Conservation (phyloP, 2,797 vertebrate genomes). For the Dipus sagitta region DNA sequence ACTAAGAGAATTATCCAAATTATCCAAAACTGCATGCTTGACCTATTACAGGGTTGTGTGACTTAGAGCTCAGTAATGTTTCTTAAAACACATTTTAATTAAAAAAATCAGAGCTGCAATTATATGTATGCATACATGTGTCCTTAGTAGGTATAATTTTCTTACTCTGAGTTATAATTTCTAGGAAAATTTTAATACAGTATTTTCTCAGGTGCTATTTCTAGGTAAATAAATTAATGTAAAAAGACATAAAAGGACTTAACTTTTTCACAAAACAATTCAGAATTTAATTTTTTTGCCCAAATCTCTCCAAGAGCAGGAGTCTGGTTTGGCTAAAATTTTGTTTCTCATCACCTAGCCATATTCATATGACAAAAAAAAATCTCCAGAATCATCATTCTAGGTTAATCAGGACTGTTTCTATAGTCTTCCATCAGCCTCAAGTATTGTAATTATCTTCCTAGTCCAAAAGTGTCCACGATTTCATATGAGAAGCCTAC, state of each 20-base stretch:
- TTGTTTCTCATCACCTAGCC: constrained; percentile 6
- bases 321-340: constrained; percentile 9
- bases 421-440: constrained; percentile 27
- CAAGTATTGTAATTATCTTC: constrained; percentile 16
- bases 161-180: constrained; percentile 25
- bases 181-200: constrained; percentile 46
- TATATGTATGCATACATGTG: background rate
- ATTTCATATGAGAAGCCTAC: background rate
- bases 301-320: constrained; percentile 28
- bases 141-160: background rate
- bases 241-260: constrained; percentile 40
- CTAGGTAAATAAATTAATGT: constrained; percentile 8
- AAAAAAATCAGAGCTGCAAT: constrained; percentile 42
- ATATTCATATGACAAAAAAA: constrained; percentile 14
- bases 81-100: constrained; percentile 31
- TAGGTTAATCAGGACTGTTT: constrained; percentile 33
- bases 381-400: constrained; percentile 16
- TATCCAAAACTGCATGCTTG: background rate
- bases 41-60: background rate
- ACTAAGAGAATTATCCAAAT: constrained; percentile 21
- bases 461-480: background rate
- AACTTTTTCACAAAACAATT: constrained; percentile 51
- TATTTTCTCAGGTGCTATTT: background rate
- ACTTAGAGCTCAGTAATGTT: constrained; percentile 12
- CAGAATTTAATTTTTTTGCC: constrained; percentile 44